Evolutionary conservation across 92 coral and sea anemone genomes (phyloP).

Genomic region (Heteractis magnifica): DNA sequence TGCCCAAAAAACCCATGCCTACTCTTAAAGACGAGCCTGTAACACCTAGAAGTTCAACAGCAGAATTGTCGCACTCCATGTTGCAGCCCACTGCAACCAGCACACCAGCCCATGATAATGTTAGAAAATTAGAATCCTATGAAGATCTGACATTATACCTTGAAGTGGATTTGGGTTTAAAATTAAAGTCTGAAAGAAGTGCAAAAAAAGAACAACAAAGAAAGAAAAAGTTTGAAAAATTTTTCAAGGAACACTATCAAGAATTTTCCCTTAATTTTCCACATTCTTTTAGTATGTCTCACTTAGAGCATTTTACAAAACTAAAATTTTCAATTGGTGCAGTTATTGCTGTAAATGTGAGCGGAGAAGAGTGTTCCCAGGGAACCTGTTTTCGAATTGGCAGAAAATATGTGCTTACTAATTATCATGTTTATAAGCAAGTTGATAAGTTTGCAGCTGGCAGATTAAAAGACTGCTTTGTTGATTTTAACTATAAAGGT

Average conservation of each 20-base stretch:
- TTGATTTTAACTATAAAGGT: background rate
- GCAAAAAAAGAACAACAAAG: background rate
- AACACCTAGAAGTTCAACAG: background rate
- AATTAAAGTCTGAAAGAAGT: background rate
- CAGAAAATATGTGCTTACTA: background rate
- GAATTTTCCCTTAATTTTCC: background rate
- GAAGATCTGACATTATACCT: background rate
- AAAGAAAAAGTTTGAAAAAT: background rate
- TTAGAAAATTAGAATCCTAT: background rate
- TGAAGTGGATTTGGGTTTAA: background rate
- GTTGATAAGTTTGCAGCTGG: background rate
- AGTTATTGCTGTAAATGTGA: slow-evolving; percentile 9
- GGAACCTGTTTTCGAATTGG: slow-evolving; percentile 12
- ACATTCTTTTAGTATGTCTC: background rate
- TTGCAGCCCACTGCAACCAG: background rate
- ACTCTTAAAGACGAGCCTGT: background rate
- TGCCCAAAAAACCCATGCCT: background rate
- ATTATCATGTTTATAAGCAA: background rate
- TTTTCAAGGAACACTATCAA: background rate
- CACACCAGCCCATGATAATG: background rate
- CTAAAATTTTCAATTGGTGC: background rate
- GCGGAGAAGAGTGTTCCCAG: background rate
- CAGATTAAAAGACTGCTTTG: background rate
- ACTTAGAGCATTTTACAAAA: background rate
- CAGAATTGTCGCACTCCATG: background rate